phyloP scores from a whole-genome alignment of 2,113 vertebrate genomes.

The Oryzias woworae region DNA sequence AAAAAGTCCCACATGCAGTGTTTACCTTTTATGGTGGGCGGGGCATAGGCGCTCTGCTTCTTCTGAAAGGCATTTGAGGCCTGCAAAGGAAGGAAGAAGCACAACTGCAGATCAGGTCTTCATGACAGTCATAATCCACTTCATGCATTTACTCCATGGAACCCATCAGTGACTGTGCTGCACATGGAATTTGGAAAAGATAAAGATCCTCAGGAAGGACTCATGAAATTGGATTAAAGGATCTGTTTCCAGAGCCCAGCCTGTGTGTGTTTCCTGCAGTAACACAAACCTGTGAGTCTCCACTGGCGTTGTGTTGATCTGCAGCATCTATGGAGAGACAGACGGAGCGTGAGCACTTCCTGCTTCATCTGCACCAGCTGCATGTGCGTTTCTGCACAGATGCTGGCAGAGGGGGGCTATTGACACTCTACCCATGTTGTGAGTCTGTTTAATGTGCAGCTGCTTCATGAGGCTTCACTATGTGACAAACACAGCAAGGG shows the following conservation, averaged over 20 bases:
- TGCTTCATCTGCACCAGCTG: not conserved
- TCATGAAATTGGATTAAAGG: too few species aligned
- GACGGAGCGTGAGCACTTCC: slow-evolving; percentile 4
- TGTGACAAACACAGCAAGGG: too few species aligned
- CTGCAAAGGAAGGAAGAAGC: slow-evolving; percentile 46
- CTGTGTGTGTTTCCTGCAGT: not conserved
- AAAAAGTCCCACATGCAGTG: not conserved
- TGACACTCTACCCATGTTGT: too few species aligned
- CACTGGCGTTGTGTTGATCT: slow-evolving; percentile 40
- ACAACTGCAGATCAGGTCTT: not conserved
- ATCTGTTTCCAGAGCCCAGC: not conserved
- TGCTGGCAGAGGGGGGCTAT: too few species aligned
- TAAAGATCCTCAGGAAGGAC: too few species aligned
- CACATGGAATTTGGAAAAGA: too few species aligned
- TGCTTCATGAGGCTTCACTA: too few species aligned
- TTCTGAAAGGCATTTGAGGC: slow-evolving; percentile 79
- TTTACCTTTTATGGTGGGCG: slow-evolving; percentile 90
- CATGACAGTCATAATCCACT: too few species aligned
- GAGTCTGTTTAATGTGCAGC: too few species aligned
- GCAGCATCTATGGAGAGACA: slow-evolving; percentile 53
- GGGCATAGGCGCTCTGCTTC: slow-evolving; percentile 87
- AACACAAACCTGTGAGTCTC: slow-evolving; percentile 59
- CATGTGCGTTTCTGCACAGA: too few species aligned
- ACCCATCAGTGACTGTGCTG: too few species aligned
- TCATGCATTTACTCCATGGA: too few species aligned